phyloP scores from a whole-genome alignment of 2,797 vertebrate genomes.

The Eulemur albifrons region DNA sequence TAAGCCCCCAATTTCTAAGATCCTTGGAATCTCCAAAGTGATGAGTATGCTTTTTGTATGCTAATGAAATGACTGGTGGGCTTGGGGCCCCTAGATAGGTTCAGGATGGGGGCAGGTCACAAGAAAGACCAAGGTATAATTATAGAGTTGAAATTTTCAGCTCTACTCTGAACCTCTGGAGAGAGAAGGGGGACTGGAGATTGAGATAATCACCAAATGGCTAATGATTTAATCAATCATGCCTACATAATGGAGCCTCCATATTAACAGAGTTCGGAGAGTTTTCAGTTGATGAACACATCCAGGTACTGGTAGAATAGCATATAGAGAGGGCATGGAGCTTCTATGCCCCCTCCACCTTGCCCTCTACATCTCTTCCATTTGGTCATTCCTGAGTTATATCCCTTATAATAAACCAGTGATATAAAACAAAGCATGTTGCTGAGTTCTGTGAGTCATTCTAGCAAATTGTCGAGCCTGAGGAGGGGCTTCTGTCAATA shows the following conservation, averaged over 20 bases:
- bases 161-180: neutral
- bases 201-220: neutral
- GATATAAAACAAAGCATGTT: neutral
- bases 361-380: too few relatives aligned
- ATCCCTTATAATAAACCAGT: neutral
- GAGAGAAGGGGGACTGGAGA: neutral
- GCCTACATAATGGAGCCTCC: neutral
- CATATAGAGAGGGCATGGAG: neutral
- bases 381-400: neutral
- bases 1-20: neutral
- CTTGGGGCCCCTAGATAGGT: neutral
- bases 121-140: neutral
- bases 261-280: neutral
- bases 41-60: neutral
- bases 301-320: neutral
- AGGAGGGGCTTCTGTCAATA: neutral
- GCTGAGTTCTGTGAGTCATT: neutral
- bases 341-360: neutral
- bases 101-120: neutral
- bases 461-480: neutral
- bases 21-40: neutral
- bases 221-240: neutral
- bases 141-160: neutral
- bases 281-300: neutral
- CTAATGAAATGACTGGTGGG: neutral